Percentiles rank a stretch among this genome's conserved stretches.
Conservation (phyloP, 2,888 invertebrate species). For the Dryocosmus kuriphilus region DNA sequence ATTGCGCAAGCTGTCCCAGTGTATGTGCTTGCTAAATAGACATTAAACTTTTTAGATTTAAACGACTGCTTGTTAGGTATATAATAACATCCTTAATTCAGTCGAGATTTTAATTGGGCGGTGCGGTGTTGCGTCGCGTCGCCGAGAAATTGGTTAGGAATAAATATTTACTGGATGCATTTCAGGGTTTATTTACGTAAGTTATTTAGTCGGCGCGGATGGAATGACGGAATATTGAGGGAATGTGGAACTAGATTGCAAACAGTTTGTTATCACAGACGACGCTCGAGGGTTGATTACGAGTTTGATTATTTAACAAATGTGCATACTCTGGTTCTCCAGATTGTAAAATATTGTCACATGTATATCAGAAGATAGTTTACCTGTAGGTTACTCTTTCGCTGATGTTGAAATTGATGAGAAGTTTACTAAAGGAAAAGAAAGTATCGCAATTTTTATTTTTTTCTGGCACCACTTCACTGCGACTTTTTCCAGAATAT, state of each 20-base stretch:
- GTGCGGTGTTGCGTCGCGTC: background rate
- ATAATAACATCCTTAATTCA: conserved; percentile 23
- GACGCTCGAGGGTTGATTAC: conserved; percentile 5
- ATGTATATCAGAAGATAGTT: background rate
- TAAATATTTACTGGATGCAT: conserved; percentile 27
- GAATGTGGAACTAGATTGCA: conserved; percentile 25
- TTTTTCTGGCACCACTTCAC: too few species aligned
- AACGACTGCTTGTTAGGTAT: background rate
- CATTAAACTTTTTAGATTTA: conserved; percentile 1
- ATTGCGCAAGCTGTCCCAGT: conserved; percentile 15
- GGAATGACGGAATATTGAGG: conserved; percentile 10
- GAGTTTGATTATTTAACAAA: conserved; percentile 5
- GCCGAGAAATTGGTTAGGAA: conserved; percentile 6
- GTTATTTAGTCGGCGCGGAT: conserved; percentile 11
- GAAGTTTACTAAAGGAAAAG: too few species aligned
- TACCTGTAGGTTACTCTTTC: background rate
- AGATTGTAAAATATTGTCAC: background rate
- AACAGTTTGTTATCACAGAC: conserved; percentile 35
- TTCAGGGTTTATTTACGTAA: conserved; percentile 31
- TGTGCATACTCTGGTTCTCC: background rate
- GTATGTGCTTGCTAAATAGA: conserved; percentile 10
- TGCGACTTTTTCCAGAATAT: too few species aligned
- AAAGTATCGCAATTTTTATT: too few species aligned
- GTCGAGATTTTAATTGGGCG: conserved; percentile 22
- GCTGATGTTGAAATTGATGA: too few species aligned